Evolutionary conservation across 2,113 vertebrate genomes (phyloP), one percentile per base, ranked within the genome.

Genomic region (Rhagologus leucostigma): DNA sequence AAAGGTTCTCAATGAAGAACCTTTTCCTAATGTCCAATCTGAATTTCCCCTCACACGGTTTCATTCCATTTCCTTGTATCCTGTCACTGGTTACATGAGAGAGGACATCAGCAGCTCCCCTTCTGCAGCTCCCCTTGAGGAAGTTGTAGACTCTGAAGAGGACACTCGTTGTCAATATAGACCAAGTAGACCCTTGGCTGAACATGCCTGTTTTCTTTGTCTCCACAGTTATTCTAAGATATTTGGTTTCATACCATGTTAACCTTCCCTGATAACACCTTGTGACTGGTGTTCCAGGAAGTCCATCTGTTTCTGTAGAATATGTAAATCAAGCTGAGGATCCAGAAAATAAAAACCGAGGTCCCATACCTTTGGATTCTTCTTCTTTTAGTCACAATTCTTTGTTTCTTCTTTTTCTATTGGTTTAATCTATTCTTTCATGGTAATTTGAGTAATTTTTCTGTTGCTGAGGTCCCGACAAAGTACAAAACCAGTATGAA

Each of bases 81-180:
- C 12, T 55, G 3, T 37, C 2, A 3, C 3, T 11, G 16, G 11
- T 77, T 26, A 69, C 7, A 8, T 18, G 30, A 41, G 11, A 39
- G 30, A 16, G 11, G 21, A 62, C 15, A 52, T 35, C 44, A 50
- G 7, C 17, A 62, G 4, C 9, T 33, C 5, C 9, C 6, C 6
- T 12, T 65, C 14, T 2, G 1, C 30, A 49, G 18, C 4, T 2
- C 3, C 3, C 10, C 7, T 19, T 24, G 21, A 42, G 26, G 19
- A 63, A 30, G 7, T 1, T 52, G 18, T 41, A 63, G 16, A 13
- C 8, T 39, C 24, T 1, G 2, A 27, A 55, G 18, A 46, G 27
- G 23, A 35, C 14, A 7, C 3, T 4, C 0, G 0, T 22, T 30
- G 14, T 44, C 49, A 55, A 3, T 30, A 32, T 3, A 63, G 23